These are phyloP conservation scores for Phthorimaea operculella DNA, from an alignment of 1,140 invertebrate species.

Conservation along the genomic window DNA sequence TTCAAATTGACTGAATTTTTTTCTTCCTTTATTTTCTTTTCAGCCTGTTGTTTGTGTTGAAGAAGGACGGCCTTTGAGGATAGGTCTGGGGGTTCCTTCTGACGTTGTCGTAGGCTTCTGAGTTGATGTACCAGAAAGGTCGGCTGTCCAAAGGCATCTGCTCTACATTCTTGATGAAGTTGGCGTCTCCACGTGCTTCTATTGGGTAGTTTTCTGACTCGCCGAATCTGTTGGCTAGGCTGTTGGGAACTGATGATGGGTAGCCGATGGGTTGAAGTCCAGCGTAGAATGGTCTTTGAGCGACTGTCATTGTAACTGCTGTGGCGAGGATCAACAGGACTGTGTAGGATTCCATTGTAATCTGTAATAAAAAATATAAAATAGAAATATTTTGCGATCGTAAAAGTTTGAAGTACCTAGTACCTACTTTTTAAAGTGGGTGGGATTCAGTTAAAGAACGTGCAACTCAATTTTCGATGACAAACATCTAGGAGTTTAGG, in stretches of 20 bases:
- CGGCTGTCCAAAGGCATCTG: constrained; percentile 66
- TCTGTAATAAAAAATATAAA: constrained; percentile 30
- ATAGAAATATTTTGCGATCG: no score
- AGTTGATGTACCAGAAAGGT: constrained; percentile 71
- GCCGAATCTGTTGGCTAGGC: constrained; percentile 41
- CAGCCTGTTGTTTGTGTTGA: constrained; percentile 13
- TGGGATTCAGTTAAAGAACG: no score
- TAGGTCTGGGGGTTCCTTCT: constrained; percentile 48
- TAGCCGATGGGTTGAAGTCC: constrained; percentile 43
- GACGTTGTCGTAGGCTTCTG: constrained; percentile 58
- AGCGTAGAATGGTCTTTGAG: constrained; percentile 53
- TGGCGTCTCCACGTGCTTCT: constrained; percentile 59
- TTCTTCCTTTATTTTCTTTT: constrained; percentile 1
- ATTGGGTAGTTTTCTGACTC: constrained; percentile 42
- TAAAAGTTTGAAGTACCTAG: no score
- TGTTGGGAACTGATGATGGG: constrained; percentile 24
- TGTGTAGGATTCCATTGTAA: constrained; percentile 32
- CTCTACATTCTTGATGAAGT: constrained; percentile 62
- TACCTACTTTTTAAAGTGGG: no score
- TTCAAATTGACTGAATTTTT: background rate
- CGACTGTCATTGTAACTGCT: constrained; percentile 17
- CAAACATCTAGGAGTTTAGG: no score
- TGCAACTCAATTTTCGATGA: no score
- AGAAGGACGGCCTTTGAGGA: constrained; percentile 30
- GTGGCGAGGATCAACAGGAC: constrained; percentile 20